phyloP scores from a whole-genome alignment of 2,888 invertebrate genomes.

The Diaphora mendica region DNA sequence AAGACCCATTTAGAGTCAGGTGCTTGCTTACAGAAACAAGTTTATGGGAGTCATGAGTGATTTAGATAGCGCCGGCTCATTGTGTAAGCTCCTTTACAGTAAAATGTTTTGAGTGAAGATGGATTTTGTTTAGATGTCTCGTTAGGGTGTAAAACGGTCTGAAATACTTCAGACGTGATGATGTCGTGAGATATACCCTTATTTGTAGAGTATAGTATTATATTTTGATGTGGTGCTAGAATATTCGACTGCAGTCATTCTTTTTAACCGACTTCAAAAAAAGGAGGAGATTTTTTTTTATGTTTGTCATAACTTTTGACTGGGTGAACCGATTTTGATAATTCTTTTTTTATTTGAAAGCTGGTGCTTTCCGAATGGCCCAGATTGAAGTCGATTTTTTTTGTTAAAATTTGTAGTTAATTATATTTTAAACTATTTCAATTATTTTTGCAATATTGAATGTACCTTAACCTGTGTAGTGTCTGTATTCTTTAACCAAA shows the following conservation, averaged over 20 bases:
- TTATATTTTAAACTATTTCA: not conserved
- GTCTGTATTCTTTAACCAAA: not conserved
- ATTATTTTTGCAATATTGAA: not conserved
- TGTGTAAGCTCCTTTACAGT: slow-evolving; percentile 21
- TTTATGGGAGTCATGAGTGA: slow-evolving; percentile 43
- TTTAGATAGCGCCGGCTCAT: slow-evolving; percentile 35
- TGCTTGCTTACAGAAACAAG: slow-evolving; percentile 26
- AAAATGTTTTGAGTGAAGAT: slow-evolving; percentile 15
- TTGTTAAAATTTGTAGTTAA: too few species aligned
- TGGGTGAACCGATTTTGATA: too few species aligned
- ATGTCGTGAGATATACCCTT: slow-evolving; percentile 1
- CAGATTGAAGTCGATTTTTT: too few species aligned
- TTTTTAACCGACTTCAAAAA: too few species aligned
- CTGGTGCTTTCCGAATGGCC: too few species aligned
- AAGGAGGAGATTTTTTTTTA: too few species aligned
- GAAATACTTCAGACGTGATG: slow-evolving; percentile 1
- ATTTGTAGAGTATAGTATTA: not conserved
- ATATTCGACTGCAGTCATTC: not conserved
- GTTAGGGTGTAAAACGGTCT: slow-evolving; percentile 7
- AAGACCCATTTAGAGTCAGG: slow-evolving; percentile 45
- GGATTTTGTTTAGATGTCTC: slow-evolving; percentile 16
- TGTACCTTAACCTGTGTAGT: too few species aligned
- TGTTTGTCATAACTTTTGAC: too few species aligned
- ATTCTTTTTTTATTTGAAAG: too few species aligned
- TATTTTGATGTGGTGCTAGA: not conserved